Percentiles rank a stretch among this genome's conserved stretches.
Conservation (phyloP, 2,888 invertebrate genomes). For the Myopa tessellatipennis region DNA sequence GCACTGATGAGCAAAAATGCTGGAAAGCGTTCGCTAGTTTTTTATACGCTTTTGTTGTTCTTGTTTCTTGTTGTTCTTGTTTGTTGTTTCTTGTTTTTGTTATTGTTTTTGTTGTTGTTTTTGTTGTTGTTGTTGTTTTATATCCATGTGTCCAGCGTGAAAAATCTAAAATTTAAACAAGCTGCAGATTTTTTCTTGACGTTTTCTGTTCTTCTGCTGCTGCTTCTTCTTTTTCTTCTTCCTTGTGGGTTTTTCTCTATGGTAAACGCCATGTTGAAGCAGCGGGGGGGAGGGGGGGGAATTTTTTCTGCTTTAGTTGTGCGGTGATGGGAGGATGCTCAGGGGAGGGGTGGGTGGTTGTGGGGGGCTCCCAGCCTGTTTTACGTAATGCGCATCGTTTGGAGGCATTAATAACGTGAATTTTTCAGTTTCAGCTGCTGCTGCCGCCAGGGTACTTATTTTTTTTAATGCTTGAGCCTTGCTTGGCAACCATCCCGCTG, state of each 20-base stretch:
- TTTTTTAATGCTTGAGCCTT: not conserved
- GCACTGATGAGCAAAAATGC: slow-evolving; percentile 31
- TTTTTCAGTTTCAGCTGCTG: slow-evolving; percentile 38
- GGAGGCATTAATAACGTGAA: slow-evolving; percentile 46
- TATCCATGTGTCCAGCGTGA: slow-evolving; percentile 42
- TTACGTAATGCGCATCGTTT: slow-evolving; percentile 38
- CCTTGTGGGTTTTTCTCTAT: not conserved
- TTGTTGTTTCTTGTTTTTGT: slow-evolving; percentile 23
- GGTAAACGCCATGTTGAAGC: not conserved
- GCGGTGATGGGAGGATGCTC: not conserved
- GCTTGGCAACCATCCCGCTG: not conserved
- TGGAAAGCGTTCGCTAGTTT: not conserved
- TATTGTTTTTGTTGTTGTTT: slow-evolving; percentile 15
- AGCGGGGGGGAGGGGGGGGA: no score
- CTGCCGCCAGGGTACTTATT: slow-evolving; percentile 26
- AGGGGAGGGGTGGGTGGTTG: not conserved
- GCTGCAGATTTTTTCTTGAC: slow-evolving; percentile 9
- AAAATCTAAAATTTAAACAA: slow-evolving; percentile 46
- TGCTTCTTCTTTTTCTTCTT: slow-evolving; percentile 8
- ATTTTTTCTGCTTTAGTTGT: slow-evolving; percentile 7
- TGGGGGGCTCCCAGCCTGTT: not conserved
- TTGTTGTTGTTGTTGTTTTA: slow-evolving; percentile 35
- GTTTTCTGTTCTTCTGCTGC: not conserved
- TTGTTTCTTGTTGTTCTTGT: slow-evolving; percentile 34
- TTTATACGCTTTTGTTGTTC: slow-evolving; percentile 2